phyloP scores from a whole-genome alignment of 2,888 invertebrate species.

The Drosophila demipolita region DNA sequence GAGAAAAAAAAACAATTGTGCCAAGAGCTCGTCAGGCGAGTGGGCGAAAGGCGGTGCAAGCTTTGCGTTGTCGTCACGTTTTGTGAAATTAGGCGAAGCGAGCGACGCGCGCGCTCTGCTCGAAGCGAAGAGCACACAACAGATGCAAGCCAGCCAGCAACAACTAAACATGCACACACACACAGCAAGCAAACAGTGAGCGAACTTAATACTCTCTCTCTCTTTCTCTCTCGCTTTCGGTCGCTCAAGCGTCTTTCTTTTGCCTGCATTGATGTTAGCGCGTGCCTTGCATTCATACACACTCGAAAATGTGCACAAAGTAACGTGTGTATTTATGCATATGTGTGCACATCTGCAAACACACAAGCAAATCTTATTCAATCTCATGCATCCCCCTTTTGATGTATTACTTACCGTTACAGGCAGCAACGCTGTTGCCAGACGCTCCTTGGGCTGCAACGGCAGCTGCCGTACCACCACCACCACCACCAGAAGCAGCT shows the following conservation, averaged over 20 bases:
- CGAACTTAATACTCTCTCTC: constrained; percentile 40
- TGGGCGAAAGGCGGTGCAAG: constrained; percentile 13
- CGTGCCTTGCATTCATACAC: constrained; percentile 53
- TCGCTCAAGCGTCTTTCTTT: constrained; percentile 10
- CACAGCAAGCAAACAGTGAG: constrained; percentile 24
- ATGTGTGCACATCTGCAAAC: constrained; percentile 15
- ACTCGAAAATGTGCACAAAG: background rate
- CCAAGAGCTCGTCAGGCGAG: constrained; percentile 47
- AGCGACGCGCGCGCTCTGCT: constrained; percentile 53
- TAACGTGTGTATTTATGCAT: background rate
- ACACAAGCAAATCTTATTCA: constrained; percentile 28
- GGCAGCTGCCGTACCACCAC: constrained; percentile 30
- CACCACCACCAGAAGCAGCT: constrained; percentile 46
- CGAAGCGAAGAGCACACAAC: constrained; percentile 16
- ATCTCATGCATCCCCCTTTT: constrained; percentile 13
- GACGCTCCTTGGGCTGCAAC: constrained; percentile 52
- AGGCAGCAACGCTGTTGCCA: constrained; percentile 68
- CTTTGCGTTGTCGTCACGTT: constrained; percentile 70
- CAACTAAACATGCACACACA: constrained; percentile 4
- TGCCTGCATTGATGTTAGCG: constrained; percentile 39
- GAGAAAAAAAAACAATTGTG: constrained; percentile 43
- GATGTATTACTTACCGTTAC: constrained; percentile 74
- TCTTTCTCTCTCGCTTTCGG: constrained; percentile 24
- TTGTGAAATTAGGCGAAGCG: constrained; percentile 74
- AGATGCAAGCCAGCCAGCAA: constrained; percentile 42